These are phyloP conservation scores for Microtus ochrogaster DNA, from an alignment of 2,113 vertebrate species.

Conservation along the genomic window DNA sequence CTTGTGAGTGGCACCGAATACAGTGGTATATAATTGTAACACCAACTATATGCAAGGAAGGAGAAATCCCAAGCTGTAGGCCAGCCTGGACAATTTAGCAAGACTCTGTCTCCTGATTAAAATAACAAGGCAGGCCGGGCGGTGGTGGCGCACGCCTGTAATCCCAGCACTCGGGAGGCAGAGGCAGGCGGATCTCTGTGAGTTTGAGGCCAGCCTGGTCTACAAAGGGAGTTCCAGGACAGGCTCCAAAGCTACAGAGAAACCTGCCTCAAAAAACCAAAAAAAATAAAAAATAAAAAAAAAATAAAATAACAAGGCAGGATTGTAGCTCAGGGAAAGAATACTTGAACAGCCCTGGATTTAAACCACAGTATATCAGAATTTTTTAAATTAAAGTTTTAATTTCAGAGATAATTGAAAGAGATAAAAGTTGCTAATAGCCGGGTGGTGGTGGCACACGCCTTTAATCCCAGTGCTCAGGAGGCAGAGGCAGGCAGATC, in stretches of 20 bases:
- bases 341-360: not conserved
- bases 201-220: too few relatives aligned
- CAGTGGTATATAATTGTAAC: not conserved
- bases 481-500: too few relatives aligned
- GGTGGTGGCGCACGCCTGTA: too few relatives aligned
- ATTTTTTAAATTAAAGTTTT: conserved; percentile 8
- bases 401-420: conserved; percentile 43
- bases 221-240: too few relatives aligned
- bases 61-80: not conserved
- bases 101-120: not conserved
- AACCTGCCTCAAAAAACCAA: too few relatives aligned
- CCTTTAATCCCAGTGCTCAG: too few relatives aligned
- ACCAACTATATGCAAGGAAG: not conserved
- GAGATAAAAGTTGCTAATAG: not conserved
- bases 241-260: too few relatives aligned
- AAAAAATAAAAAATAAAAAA: too few relatives aligned
- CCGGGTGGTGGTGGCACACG: too few relatives aligned
- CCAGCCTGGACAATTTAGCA: not conserved
- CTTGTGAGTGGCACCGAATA: too few relatives aligned
- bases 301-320: not conserved
- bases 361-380: not conserved
- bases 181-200: too few relatives aligned
- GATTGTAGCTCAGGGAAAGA: not conserved
- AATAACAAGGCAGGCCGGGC: not conserved
- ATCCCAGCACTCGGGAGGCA: too few relatives aligned